Evolutionary conservation across 2,888 invertebrate species (phyloP), one percentile per base, ranked within the genome.

Genomic region (Cantharis nigra): DNA sequence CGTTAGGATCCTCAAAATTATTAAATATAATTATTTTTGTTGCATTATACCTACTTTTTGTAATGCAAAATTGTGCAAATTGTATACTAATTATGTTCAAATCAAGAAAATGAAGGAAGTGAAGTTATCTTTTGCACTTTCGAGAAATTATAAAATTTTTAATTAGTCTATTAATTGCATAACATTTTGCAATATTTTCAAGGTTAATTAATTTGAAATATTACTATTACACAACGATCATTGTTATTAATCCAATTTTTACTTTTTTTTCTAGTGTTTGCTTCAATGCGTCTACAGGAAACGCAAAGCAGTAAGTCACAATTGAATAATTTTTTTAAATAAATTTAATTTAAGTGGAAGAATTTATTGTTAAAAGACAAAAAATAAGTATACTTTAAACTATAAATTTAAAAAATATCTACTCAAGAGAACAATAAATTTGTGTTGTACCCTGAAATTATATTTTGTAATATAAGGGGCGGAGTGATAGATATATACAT

Each of bases 281-380:
- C 90, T 95, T 84, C 94, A 95, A 87, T 95, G 95, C 88, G 94
- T 95, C 80, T 94, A 94, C 89, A 90, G 93, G 83, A 93, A 93
- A 91, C 94, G 94, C 90, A 92, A 94, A 90, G 95, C 94, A 69
- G 94, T 93, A 88, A 92, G 93, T 92, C 49, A 49, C 49, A 49
- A 89, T 84, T 78, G 9, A 49, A 28, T 63, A 28, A 18, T 23
- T 64, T 20, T 63, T 26, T 71, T n/a, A 49, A 65, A 23, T 16
- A 65, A 65, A 65, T 65, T 23, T 3, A 23, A 49, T 4, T n/a
- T 49, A 49, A 49, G 49, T 49, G 9, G 49, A 49, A 67, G 9
- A n/a, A 67, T 23, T 65, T 3, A n/a, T n/a, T n/a, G n/a, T 67
- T 18, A 23, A 67, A 23, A 26, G 13, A 23, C 23, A n/a, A 67